phyloP scores from a whole-genome alignment of 2,888 invertebrate species.

The Antheraea yamamai region DNA sequence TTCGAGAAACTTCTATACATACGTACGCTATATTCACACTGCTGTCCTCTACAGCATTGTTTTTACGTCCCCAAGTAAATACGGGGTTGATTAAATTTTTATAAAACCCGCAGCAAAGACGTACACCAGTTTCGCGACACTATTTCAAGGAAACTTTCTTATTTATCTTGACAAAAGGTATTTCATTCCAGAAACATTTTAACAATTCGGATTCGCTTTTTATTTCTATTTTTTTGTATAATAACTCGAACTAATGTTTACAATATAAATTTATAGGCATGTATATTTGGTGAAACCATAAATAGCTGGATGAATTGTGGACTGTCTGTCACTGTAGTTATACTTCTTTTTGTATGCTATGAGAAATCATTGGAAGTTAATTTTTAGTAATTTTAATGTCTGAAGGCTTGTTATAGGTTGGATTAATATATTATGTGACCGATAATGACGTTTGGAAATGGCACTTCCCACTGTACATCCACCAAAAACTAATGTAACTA shows the following conservation, averaged over 20 bases:
- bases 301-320: too few relatives aligned
- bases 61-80: constrained; percentile 3
- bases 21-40: not conserved
- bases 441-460: too few relatives aligned
- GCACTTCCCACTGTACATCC: too few relatives aligned
- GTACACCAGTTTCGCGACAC: not conserved
- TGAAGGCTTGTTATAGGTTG: too few relatives aligned
- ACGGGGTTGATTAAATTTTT: constrained; percentile 11
- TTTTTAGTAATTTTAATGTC: too few relatives aligned
- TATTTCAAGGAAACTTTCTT: not conserved
- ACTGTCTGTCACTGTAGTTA: too few relatives aligned
- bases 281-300: too few relatives aligned
- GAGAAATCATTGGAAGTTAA: too few relatives aligned
- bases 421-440: too few relatives aligned
- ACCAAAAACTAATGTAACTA: too few relatives aligned
- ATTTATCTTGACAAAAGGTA: constrained; percentile 7
- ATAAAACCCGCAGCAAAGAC: constrained; percentile 6
- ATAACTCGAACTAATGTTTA: not conserved
- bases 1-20: not conserved
- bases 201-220: not conserved
- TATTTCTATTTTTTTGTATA: not conserved
- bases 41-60: not conserved
- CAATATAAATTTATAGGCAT: too few relatives aligned
- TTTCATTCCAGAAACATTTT: not conserved
- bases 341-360: too few relatives aligned